Conservation (phyloP, 2,113 vertebrate genomes). For the Sander vitreus region DNA sequence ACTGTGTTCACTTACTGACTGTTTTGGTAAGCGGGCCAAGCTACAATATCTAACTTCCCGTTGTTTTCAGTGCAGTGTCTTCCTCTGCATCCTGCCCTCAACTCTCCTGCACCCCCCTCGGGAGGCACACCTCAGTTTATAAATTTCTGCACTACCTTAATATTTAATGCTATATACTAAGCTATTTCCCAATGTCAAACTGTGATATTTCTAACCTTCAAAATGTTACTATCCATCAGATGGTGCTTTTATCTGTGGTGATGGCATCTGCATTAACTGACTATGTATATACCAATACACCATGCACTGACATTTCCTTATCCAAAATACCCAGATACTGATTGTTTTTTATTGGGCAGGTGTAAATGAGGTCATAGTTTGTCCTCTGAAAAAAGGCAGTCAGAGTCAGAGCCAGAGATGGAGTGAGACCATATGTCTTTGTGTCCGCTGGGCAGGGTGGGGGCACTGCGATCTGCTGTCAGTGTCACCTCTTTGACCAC, state of each 20-base stretch:
- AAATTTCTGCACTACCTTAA: no score
- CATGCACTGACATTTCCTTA: background rate
- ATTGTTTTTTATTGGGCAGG: conserved; percentile 5
- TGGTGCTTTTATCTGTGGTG: background rate
- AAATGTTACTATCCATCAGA: background rate
- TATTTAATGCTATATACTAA: no score
- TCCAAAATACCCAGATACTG: background rate
- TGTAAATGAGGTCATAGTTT: conserved; percentile 19
- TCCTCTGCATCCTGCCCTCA: no score
- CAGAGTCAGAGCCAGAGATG: conserved; percentile 47
- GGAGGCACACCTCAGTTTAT: no score
- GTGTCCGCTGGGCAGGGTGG: conserved; percentile 48
- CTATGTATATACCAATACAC: no score
- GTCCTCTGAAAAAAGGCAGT: background rate
- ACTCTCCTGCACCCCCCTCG: no score
- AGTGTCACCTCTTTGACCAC: conserved; percentile 70
- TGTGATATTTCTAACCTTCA: background rate
- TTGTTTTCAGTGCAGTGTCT: no score
- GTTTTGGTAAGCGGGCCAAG: no score
- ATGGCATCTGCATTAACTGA: background rate
- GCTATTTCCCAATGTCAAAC: no score
- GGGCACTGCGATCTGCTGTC: conserved; percentile 60
- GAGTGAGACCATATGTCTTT: conserved; percentile 69
- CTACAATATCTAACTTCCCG: no score
- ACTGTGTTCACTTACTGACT: no score